A percentile compares a stretch with the other conserved stretches of the same genome.
These are phyloP conservation scores for Philopotamus ludificatus DNA, from an alignment of 1,140 invertebrate species.

Conservation along the genomic window DNA sequence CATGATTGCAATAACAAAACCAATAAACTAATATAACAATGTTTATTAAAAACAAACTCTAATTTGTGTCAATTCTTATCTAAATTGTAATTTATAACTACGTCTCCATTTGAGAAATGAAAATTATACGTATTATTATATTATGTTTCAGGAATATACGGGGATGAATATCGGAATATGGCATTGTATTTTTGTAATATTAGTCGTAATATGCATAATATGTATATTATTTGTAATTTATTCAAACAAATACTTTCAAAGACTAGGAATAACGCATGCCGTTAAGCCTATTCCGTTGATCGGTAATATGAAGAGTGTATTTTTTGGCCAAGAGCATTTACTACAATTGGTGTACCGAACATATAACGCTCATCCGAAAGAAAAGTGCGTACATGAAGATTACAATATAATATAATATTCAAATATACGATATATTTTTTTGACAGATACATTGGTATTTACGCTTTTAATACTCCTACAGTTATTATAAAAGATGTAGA, in stretches of 20 bases:
- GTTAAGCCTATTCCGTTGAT: slow-evolving; percentile 26
- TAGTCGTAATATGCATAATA: neutral
- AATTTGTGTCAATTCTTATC: slow-evolving; percentile 1
- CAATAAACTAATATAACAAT: neutral
- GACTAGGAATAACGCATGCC: slow-evolving; percentile 25
- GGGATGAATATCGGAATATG: neutral
- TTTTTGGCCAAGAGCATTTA: slow-evolving; percentile 35
- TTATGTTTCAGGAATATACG: neutral
- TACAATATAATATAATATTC: neutral
- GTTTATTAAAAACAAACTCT: neutral
- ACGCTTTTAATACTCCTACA: slow-evolving; percentile 52
- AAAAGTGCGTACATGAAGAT: slow-evolving; percentile 22
- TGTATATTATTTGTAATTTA: slow-evolving; percentile 22
- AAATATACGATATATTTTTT: slow-evolving; percentile 7
- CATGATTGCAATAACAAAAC: too few relatives aligned
- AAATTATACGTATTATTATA: neutral
- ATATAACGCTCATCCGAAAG: slow-evolving; percentile 30
- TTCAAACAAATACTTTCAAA: slow-evolving; percentile 27
- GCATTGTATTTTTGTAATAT: neutral
- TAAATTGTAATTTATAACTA: too few relatives aligned
- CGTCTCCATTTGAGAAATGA: neutral
- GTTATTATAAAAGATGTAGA: slow-evolving; percentile 58
- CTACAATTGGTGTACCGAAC: slow-evolving; percentile 27
- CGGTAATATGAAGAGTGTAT: slow-evolving; percentile 37
- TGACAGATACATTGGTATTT: slow-evolving; percentile 52